phyloP scores from a whole-genome alignment of 2,888 invertebrate genomes.

The Polietes domitor region DNA sequence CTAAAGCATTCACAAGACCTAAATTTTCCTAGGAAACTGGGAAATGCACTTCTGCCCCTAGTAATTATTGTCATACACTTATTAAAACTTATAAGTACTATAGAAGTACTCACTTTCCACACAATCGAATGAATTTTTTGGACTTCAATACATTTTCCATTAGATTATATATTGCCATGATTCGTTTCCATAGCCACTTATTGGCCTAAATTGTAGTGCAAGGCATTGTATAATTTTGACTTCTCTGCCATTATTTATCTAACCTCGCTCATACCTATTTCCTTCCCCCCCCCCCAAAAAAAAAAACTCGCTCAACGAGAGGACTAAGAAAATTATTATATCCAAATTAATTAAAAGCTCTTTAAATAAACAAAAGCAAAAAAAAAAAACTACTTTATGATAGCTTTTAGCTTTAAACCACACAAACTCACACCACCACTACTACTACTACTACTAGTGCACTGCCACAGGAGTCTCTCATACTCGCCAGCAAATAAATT shows the following conservation, averaged over 20 bases:
- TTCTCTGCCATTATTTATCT: neutral
- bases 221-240: too few relatives aligned
- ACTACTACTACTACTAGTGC: neutral
- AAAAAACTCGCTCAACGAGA: neutral
- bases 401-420: conserved; percentile 37
- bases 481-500: conserved; percentile 1
- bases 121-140: too few relatives aligned
- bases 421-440: neutral
- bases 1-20: too few relatives aligned
- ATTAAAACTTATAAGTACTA: too few relatives aligned
- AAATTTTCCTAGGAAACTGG: too few relatives aligned
- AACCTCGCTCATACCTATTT: conserved; percentile 20
- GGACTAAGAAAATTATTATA: conserved; percentile 19
- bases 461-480: neutral
- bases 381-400: conserved; percentile 41
- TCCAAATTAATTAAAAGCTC: conserved; percentile 51
- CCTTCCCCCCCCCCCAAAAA: neutral
- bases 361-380: conserved; percentile 43
- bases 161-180: too few relatives aligned
- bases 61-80: too few relatives aligned
- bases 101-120: too few relatives aligned
- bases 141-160: too few relatives aligned
- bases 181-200: too few relatives aligned
- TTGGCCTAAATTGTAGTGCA: too few relatives aligned
- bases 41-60: too few relatives aligned